Base-by-base conservation (phyloP, 2,113 vertebrate genomes). In the Thinocorus orbignyianus region DNA sequence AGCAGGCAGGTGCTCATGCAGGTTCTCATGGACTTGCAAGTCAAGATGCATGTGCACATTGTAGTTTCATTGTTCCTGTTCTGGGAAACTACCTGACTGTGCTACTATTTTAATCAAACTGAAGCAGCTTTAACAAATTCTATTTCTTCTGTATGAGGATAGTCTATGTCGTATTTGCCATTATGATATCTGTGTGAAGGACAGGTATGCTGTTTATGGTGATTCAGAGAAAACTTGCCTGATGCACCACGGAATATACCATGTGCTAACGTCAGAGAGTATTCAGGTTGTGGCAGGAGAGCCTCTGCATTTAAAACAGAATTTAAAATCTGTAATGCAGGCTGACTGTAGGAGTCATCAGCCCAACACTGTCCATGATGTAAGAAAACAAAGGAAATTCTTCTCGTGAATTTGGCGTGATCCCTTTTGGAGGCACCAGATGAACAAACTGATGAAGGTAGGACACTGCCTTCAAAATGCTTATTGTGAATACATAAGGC, bases 291-390 rank as follows among this genome's bases (percentile, higher is more conserved):
- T 42, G 19, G 7, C 39, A 82, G 54, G 20, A 88, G 54, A 73
- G 11, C 9, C 52, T 58, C 60, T 65, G 23, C 42, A 55, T 69
- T 73, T 39, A 73, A 74, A 48, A 73, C 33, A 25, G 0, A 7
- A 19, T 17, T 54, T 82, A 64, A 69, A 73, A 65, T 35, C 39
- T 74, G 20, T 25, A 57, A 1, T 6, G 6, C 15, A 54, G 46
- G 4, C 3, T 61, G 85, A 25, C 35, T 26, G 37, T 8, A 51
- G 71, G 44, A 79, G 13, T 16, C 41, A 33, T 33, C 51, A 33
- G 28, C 10, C 13, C 39, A 65, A 17, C 13, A 6, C 11, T 3
- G 0, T 46, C 26, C 2, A 30, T 46, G 46, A 30, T 7, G 39
- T 33, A 41, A 55, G 51, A 51, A 66, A 74, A 42, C 10, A 83